phyloP scores from a whole-genome alignment of 2,888 invertebrate species.

The Piscicola geometra region DNA sequence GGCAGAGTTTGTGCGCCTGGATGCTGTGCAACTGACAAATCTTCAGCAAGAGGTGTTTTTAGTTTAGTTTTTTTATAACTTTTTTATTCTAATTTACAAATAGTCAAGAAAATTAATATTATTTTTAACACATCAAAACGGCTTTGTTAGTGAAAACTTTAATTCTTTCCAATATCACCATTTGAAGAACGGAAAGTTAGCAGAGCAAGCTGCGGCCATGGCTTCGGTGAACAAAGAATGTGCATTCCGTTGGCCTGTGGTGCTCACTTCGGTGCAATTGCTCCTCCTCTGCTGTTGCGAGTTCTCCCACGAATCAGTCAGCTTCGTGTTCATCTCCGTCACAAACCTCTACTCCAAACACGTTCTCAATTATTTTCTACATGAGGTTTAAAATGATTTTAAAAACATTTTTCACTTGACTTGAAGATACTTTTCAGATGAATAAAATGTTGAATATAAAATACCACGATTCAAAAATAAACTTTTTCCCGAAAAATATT shows the following conservation, averaged over 20 bases:
- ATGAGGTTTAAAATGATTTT: slow-evolving; percentile 26
- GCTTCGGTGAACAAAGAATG: too few species aligned
- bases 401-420: neutral
- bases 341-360: slow-evolving; percentile 20
- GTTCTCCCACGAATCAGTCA: slow-evolving; percentile 32
- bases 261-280: slow-evolving; percentile 34
- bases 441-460: neutral
- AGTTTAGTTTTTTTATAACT: too few species aligned
- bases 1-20: neutral
- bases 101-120: too few species aligned
- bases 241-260: slow-evolving; percentile 26
- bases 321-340: slow-evolving; percentile 20
- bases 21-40: too few species aligned
- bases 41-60: too few species aligned
- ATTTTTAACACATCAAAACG: too few species aligned
- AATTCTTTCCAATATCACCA: too few species aligned
- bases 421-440: neutral
- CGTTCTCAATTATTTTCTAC: slow-evolving; percentile 15
- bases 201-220: too few species aligned
- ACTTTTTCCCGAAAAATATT: neutral
- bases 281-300: slow-evolving; percentile 19
- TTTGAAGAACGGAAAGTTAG: too few species aligned
- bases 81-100: too few species aligned
- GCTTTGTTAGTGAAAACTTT: too few species aligned
- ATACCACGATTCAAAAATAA: neutral